A percentile compares a stretch with the other conserved stretches of the same genome.
These are phyloP conservation scores for Apteryx owenii DNA, from an alignment of 2,113 vertebrate species.

Conservation along the genomic window DNA sequence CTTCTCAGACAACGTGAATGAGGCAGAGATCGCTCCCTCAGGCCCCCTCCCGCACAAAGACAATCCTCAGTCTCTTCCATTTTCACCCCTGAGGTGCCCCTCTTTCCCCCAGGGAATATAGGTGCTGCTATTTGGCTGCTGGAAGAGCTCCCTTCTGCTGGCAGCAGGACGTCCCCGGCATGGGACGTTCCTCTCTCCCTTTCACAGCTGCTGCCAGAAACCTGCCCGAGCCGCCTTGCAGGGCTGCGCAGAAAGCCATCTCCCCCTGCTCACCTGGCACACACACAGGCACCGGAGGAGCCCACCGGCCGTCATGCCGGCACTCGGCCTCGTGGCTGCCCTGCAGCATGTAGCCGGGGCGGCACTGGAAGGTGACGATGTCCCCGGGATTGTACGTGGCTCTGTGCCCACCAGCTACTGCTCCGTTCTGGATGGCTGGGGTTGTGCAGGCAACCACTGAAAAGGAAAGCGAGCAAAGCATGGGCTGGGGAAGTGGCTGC, in stretches of 20 bases:
- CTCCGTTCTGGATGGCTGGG: background rate
- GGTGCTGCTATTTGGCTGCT: too few relatives aligned
- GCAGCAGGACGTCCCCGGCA: too few relatives aligned
- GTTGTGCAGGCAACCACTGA: conserved; percentile 16
- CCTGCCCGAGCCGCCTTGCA: too few relatives aligned
- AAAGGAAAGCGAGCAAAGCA: background rate
- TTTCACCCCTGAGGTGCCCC: background rate
- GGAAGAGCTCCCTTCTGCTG: too few relatives aligned
- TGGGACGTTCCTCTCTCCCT: too few relatives aligned
- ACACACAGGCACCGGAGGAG: background rate
- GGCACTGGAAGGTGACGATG: conserved; percentile 47
- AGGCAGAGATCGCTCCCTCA: background rate
- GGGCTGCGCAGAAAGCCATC: background rate
- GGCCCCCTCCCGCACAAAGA: background rate
- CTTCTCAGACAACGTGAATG: too few relatives aligned
- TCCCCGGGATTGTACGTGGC: background rate
- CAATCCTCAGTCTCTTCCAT: background rate
- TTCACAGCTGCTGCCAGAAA: too few relatives aligned
- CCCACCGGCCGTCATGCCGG: background rate
- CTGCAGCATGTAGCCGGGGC: background rate
- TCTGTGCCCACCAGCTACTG: background rate
- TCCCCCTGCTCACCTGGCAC: background rate
- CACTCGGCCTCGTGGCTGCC: background rate
- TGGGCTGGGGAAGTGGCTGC: background rate
- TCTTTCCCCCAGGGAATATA: too few relatives aligned